Base-by-base conservation (phyloP, 2,888 invertebrate species). In the Morpho deidamia region DNA sequence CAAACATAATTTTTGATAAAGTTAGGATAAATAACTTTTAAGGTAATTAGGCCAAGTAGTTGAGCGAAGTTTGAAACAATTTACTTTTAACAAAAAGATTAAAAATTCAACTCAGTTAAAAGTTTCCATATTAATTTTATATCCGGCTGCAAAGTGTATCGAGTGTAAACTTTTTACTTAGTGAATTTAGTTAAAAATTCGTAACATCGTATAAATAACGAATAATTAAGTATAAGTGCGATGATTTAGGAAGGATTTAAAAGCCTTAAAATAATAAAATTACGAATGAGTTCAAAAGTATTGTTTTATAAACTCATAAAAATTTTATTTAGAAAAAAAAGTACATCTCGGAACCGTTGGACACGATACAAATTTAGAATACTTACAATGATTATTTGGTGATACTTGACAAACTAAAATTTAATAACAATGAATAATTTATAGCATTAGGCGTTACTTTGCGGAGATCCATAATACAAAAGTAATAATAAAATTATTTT, bases 61-160 rank as follows among this genome's bases (percentile, higher is more conserved):
- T 49, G 8, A 35, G 12, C 41, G 12, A 49, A 49, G 49, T 49
- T 49, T 12, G 49, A 42, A 42, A 49, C 49, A 49, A 49, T 49
- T 49, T 42, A 34, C 49, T 49, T 23, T 14, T 11, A 49, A 35
- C 49, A 42, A 49, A 49, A 49, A 49, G 41, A 49, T 42, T 49
- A 49, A 49, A 49, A 49, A 49, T 49, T 49, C 49, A 49, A 42
- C 42, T 14, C 49, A 11, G 37, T 49, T 14, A 49, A 49, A 42
- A 49, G 49, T 49, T 49, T 14, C 2, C 10, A 34, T 49, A 35
- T 42, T 35, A 49, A 49, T 49, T 49, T 39, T 42, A 49, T 42
- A 49, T 41, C 42, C 12, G 7, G 14, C 35, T 49, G 41, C 12
- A 42, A 42, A 42, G 42, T 42, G 48, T 41, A 49, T 35, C 49